Evolutionary conservation across 2,113 vertebrate species (phyloP).

Genomic region (Pteruthius melanotis): DNA sequence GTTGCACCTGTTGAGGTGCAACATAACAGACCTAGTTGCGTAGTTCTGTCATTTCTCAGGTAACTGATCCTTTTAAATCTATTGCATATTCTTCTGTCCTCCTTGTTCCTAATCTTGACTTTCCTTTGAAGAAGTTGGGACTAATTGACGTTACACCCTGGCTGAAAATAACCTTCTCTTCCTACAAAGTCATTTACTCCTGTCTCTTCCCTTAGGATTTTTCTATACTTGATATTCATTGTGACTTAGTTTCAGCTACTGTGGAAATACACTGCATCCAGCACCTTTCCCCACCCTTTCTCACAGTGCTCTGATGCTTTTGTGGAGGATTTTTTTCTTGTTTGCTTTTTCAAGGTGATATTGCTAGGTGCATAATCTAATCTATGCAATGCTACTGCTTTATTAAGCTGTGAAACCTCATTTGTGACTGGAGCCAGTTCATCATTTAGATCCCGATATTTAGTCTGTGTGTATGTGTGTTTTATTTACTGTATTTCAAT

Average conservation of each 20-base stretch:
- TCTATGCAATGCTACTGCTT: not conserved
- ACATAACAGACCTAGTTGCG: not conserved
- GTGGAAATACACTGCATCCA: not conserved
- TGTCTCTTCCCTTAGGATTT: not conserved
- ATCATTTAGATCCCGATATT: not conserved
- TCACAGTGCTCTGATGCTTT: not conserved
- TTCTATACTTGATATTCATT: not conserved
- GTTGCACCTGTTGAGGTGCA: not conserved
- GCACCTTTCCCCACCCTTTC: not conserved
- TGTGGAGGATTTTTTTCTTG: not conserved
- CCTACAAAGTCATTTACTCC: not conserved
- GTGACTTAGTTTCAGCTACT: not conserved
- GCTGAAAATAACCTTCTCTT: not conserved
- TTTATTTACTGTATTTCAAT: not conserved
- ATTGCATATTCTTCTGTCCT: not conserved
- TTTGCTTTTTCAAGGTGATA: not conserved
- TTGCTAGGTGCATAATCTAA: not conserved
- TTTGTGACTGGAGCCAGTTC: not conserved
- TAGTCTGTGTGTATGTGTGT: not conserved
- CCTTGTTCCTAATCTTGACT: not conserved
- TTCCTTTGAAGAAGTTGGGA: not conserved
- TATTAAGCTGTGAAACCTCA: not conserved
- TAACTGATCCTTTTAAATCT: not conserved
- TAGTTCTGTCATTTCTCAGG: not conserved
- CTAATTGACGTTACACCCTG: not conserved